Conservation (phyloP, 2,113 vertebrate species). For the Vireo altiloquus region DNA sequence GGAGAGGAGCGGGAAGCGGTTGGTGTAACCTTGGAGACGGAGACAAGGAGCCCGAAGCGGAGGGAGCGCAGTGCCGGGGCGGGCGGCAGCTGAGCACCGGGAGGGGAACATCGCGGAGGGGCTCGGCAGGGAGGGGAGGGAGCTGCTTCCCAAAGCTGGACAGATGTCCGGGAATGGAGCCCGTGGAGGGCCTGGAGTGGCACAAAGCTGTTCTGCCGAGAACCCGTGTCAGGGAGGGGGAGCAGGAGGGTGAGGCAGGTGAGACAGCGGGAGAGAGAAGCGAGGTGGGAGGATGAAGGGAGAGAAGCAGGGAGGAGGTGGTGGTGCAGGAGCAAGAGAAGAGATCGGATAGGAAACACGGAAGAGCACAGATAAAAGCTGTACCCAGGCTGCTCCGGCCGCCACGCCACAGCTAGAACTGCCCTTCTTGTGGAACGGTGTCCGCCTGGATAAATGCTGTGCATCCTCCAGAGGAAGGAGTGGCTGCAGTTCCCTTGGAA, state of each 20-base stretch:
- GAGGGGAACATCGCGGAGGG: not conserved
- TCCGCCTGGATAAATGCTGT: not conserved
- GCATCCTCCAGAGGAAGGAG: not conserved
- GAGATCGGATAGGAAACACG: not conserved
- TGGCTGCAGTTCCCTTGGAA: not conserved
- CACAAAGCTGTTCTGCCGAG: not conserved
- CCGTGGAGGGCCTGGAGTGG: not conserved
- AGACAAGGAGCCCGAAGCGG: not conserved
- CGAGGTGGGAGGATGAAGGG: not conserved
- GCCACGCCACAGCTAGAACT: not conserved
- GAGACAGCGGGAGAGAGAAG: not conserved
- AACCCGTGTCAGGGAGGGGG: not conserved
- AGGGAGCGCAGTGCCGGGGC: not conserved
- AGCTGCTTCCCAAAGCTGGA: not conserved
- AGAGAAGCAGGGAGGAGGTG: not conserved
- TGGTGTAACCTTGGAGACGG: slow-evolving; percentile 67
- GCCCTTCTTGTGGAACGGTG: accelerated
- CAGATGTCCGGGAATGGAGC: not conserved
- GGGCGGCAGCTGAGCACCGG: not conserved
- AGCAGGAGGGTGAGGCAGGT: not conserved
- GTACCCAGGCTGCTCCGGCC: not conserved
- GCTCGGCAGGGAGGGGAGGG: accelerated
- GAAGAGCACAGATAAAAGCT: not conserved
- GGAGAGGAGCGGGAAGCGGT: not conserved
- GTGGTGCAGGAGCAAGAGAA: not conserved